Percentiles rank a stretch among this genome's conserved stretches.
phyloP scores from a whole-genome alignment of 1,140 invertebrate species.

The Paraescarpia echinospica region DNA sequence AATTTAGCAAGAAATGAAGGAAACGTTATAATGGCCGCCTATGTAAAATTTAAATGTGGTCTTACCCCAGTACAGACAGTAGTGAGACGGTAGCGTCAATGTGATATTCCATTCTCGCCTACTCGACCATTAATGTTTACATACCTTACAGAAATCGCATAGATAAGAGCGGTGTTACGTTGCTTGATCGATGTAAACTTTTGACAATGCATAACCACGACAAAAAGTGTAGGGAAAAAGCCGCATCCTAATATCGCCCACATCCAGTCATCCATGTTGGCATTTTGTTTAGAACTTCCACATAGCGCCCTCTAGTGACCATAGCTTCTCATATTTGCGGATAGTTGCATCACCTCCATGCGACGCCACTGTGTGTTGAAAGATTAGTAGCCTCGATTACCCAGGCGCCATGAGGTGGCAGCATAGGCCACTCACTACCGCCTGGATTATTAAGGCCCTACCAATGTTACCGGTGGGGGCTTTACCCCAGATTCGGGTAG shows the following conservation, averaged over 20 bases:
- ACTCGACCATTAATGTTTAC: neutral
- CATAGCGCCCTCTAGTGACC: neutral
- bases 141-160: neutral
- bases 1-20: too few relatives aligned
- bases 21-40: too few relatives aligned
- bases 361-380: neutral
- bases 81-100: too few relatives aligned
- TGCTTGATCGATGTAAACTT: neutral
- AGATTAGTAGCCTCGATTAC: too few relatives aligned
- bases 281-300: neutral
- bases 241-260: neutral
- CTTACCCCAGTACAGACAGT: too few relatives aligned
- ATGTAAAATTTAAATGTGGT: too few relatives aligned
- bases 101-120: neutral
- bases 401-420: too few relatives aligned
- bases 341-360: neutral
- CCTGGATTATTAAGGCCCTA: too few relatives aligned
- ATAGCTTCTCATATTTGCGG: neutral
- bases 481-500: too few relatives aligned
- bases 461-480: too few relatives aligned
- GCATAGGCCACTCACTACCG: too few relatives aligned
- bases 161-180: neutral
- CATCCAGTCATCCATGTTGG: neutral
- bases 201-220: neutral
- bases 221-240: neutral